phyloP scores from a whole-genome alignment of 2,888 invertebrate genomes.

The Prosapia bicincta region DNA sequence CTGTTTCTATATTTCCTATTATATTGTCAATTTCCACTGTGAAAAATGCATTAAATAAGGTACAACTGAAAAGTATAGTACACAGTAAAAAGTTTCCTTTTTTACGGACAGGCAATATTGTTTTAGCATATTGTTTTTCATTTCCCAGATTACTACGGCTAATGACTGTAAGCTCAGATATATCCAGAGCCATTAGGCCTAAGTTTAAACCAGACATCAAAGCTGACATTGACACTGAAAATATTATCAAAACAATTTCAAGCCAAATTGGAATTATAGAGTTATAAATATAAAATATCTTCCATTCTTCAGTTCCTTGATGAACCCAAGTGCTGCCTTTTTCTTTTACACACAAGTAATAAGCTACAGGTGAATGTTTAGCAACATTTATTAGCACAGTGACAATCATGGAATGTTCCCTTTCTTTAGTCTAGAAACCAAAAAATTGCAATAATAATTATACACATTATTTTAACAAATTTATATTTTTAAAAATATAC shows the following conservation, averaged over 20 bases:
- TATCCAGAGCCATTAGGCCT: conserved; percentile 16
- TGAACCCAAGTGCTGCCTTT: background rate
- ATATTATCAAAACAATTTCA: background rate
- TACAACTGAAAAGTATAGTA: conserved; percentile 32
- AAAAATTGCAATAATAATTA: background rate
- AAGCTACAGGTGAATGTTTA: background rate
- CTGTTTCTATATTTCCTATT: conserved; percentile 30
- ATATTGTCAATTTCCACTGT: conserved; percentile 32
- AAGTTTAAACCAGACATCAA: conserved; percentile 23
- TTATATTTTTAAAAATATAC: no score
- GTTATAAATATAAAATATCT: background rate
- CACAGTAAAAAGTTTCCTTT: conserved; percentile 34
- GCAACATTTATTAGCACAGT: background rate
- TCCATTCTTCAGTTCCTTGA: background rate
- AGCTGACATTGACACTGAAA: background rate
- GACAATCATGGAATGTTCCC: background rate
- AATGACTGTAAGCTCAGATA: conserved; percentile 13
- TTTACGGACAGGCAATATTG: conserved; percentile 32
- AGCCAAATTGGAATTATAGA: background rate
- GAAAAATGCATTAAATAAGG: conserved; percentile 32
- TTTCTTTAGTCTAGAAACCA: background rate
- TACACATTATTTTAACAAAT: no score
- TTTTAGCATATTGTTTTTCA: conserved; percentile 32
- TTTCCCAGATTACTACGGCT: conserved; percentile 1
- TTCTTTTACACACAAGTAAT: background rate